A percentile compares a stretch with the other conserved stretches of the same genome.
These are phyloP conservation scores for Lethrus apterus DNA, from an alignment of 1,140 invertebrate species.

Conservation along the genomic window DNA sequence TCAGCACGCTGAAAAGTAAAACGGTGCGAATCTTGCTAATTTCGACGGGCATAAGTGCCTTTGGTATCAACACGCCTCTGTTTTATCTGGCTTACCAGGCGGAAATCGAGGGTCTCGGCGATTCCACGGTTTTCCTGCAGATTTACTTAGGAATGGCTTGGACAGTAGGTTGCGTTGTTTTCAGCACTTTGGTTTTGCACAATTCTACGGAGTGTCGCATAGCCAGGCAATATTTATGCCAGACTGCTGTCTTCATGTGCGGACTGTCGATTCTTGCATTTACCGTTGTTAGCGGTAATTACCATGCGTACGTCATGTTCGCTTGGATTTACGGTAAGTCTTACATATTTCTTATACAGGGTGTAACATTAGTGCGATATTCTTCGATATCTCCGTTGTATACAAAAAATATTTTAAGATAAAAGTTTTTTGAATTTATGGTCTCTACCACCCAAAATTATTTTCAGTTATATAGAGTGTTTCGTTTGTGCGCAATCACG, in stretches of 20 bases:
- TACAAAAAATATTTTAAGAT: no score
- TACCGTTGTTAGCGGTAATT: constrained; percentile 71
- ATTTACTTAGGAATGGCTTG: constrained; percentile 73
- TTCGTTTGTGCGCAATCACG: no score
- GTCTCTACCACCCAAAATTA: no score
- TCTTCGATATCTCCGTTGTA: no score
- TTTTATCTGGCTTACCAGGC: constrained; percentile 76
- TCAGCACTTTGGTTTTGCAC: constrained; percentile 74
- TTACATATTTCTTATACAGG: no score
- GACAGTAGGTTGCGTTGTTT: constrained; percentile 70
- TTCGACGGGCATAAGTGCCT: constrained; percentile 65
- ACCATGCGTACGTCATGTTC: constrained; percentile 73
- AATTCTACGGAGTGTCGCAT: constrained; percentile 79
- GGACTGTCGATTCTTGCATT: constrained; percentile 72
- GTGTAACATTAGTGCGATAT: no score
- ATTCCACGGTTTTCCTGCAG: constrained; percentile 64
- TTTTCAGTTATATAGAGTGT: no score
- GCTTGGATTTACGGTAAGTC: constrained; percentile 72
- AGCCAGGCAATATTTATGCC: constrained; percentile 75
- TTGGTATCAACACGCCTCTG: constrained; percentile 81
- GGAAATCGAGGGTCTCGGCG: constrained; percentile 63
- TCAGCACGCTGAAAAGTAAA: constrained; percentile 73
- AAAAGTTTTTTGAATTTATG: no score
- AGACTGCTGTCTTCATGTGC: constrained; percentile 69
- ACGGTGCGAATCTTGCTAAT: constrained; percentile 76